A percentile compares a stretch with the other conserved stretches of the same genome.
Evolutionary conservation across 2,888 invertebrate genomes (phyloP).

Genomic region (Eupsilia transversa): DNA sequence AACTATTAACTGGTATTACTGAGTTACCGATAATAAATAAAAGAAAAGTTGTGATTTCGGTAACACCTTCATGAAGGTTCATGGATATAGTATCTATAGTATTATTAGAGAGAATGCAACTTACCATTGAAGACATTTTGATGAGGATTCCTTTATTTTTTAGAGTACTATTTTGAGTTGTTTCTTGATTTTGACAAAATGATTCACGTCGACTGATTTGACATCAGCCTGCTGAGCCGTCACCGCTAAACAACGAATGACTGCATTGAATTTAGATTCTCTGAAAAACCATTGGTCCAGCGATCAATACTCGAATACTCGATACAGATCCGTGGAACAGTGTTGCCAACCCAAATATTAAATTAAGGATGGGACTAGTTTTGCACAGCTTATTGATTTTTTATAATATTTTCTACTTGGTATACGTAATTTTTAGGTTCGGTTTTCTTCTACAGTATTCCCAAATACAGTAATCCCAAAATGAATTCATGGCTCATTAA

Average conservation of each 20-base stretch:
- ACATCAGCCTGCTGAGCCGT: conserved; percentile 78
- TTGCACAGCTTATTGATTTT: background rate
- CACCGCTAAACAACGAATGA: conserved; percentile 76
- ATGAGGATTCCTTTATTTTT: conserved; percentile 67
- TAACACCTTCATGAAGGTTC: conserved; percentile 1
- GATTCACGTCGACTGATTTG: conserved; percentile 85
- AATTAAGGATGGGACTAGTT: conserved; percentile 3
- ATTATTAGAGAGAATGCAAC: conserved; percentile 58
- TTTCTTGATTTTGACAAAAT: conserved; percentile 78
- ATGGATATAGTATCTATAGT: background rate
- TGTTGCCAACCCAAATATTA: conserved; percentile 27
- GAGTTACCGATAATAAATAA: conserved; percentile 21
- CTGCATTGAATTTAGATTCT: conserved; percentile 81
- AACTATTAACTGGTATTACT: conserved; percentile 24
- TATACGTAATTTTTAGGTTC: background rate
- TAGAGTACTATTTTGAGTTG: conserved; percentile 71
- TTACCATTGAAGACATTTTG: conserved; percentile 86
- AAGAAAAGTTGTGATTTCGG: conserved; percentile 22
- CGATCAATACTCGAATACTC: conserved; percentile 86
- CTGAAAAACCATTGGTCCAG: conserved; percentile 73
- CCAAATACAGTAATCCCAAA: background rate
- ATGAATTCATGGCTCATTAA: background rate
- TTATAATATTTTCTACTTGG: background rate
- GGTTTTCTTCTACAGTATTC: background rate
- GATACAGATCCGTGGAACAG: conserved; percentile 11